Evolutionary conservation across 2,113 vertebrate genomes (phyloP).

Genomic region (Apeltes quadracus): DNA sequence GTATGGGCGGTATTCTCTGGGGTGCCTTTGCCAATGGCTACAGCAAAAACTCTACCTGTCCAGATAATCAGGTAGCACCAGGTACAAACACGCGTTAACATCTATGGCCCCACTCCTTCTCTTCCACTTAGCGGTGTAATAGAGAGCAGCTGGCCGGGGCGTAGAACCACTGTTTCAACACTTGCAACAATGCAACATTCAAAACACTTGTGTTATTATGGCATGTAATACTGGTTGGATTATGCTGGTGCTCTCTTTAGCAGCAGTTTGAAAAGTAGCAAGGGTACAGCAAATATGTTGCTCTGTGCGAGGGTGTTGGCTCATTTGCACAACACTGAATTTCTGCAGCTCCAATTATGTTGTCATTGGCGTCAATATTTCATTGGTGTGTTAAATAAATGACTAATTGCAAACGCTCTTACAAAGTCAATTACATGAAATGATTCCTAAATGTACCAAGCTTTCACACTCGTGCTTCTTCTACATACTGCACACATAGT

Average conservation of each 20-base stretch:
- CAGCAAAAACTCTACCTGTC: slow-evolving; percentile 30
- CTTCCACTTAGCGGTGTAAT: slow-evolving; percentile 47
- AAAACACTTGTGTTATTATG: slow-evolving; percentile 36
- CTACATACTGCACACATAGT: slow-evolving; percentile 40
- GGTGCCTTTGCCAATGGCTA: slow-evolving; percentile 49
- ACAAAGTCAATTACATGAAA: neutral
- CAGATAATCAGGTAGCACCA: slow-evolving; percentile 44
- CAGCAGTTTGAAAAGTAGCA: slow-evolving; percentile 21
- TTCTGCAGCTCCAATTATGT: neutral
- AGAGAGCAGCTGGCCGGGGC: slow-evolving; percentile 50
- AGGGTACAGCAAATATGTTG: neutral
- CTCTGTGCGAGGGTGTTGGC: neutral
- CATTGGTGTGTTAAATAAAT: neutral
- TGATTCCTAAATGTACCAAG: neutral
- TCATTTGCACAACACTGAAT: neutral
- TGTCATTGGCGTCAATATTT: slow-evolving; percentile 5
- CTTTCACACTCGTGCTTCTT: neutral
- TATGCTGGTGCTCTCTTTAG: slow-evolving; percentile 18
- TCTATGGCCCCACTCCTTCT: slow-evolving; percentile 45
- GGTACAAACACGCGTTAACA: slow-evolving; percentile 45
- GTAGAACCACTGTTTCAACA: slow-evolving; percentile 27
- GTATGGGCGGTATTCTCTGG: slow-evolving; percentile 12
- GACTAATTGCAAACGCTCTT: neutral
- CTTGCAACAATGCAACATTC: slow-evolving; percentile 53
- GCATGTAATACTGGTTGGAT: slow-evolving; percentile 29